Conservation (phyloP, 2,797 vertebrate species). For the Synanceia verrucosa region DNA sequence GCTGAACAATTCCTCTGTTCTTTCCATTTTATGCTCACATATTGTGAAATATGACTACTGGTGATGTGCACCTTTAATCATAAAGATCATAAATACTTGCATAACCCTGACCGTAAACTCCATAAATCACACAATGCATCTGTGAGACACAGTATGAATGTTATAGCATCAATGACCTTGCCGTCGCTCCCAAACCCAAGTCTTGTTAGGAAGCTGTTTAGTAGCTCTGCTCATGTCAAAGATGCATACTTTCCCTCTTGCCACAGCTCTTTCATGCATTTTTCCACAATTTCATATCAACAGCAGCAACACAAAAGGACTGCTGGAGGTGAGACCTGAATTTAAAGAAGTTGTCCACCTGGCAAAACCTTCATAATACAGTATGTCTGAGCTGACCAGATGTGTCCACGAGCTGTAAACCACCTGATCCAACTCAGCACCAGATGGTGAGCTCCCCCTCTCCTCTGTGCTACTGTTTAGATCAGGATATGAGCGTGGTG, state of each 20-base stretch:
- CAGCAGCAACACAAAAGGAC: neutral
- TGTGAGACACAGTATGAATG: neutral
- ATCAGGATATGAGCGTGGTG: constrained; percentile 14
- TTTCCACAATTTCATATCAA: neutral
- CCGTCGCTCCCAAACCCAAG: neutral
- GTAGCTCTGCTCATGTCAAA: neutral
- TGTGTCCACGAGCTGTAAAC: constrained; percentile 34
- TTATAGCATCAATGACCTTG: neutral
- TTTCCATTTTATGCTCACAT: neutral
- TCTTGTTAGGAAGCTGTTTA: neutral
- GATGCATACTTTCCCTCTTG: neutral
- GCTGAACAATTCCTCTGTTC: too few relatives aligned
- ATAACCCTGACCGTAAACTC: neutral
- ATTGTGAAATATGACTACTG: neutral
- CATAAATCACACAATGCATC: neutral
- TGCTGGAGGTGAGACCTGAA: neutral
- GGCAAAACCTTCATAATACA: constrained; percentile 7
- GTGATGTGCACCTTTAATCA: neutral
- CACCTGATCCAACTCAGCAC: constrained; percentile 41
- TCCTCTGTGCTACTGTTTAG: constrained; percentile 10
- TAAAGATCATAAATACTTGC: neutral
- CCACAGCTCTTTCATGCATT: neutral
- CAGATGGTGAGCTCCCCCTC: constrained; percentile 47
- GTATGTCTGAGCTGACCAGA: constrained; percentile 39
- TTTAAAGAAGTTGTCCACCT: constrained; percentile 11